These are phyloP conservation scores for Camponotus pennsylvanicus DNA, from an alignment of 1,140 invertebrate species.

Conservation along the genomic window DNA sequence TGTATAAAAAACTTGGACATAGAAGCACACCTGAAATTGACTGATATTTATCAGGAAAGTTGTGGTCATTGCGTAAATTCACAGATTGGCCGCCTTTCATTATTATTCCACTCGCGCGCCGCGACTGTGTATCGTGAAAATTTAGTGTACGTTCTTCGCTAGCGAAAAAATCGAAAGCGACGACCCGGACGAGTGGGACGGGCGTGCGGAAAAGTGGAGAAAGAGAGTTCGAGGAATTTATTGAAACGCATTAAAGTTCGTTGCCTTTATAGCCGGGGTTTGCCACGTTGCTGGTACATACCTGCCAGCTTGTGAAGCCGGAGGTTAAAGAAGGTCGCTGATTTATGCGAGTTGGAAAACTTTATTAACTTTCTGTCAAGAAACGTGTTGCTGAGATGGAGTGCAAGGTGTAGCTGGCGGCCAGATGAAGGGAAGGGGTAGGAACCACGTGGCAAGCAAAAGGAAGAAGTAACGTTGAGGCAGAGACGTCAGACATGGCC, in stretches of 20 bases:
- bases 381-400: slow-evolving; percentile 68
- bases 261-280: slow-evolving; percentile 71
- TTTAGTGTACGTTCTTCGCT: slow-evolving; percentile 30
- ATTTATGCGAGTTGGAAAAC: slow-evolving; percentile 81
- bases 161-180: slow-evolving; percentile 17
- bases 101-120: not conserved
- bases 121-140: slow-evolving; percentile 7
- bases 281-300: slow-evolving; percentile 39
- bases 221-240: slow-evolving; percentile 54
- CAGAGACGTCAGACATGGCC: slow-evolving; percentile 48
- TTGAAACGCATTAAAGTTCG: slow-evolving; percentile 78
- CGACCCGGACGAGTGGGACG: not conserved
- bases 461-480: slow-evolving; percentile 63
- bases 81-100: not conserved
- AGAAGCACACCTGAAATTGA: not conserved
- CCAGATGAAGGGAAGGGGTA: slow-evolving; percentile 30
- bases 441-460: slow-evolving; percentile 60
- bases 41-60: not conserved
- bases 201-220: not conserved
- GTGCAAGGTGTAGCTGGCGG: slow-evolving; percentile 51
- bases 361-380: slow-evolving; percentile 80
- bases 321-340: slow-evolving; percentile 75
- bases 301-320: slow-evolving; percentile 49
- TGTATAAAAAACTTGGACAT: not conserved
- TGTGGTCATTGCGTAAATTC: not conserved